Conservation (phyloP, 2,797 vertebrate genomes). For the Pipistrellus pipistrellus region DNA sequence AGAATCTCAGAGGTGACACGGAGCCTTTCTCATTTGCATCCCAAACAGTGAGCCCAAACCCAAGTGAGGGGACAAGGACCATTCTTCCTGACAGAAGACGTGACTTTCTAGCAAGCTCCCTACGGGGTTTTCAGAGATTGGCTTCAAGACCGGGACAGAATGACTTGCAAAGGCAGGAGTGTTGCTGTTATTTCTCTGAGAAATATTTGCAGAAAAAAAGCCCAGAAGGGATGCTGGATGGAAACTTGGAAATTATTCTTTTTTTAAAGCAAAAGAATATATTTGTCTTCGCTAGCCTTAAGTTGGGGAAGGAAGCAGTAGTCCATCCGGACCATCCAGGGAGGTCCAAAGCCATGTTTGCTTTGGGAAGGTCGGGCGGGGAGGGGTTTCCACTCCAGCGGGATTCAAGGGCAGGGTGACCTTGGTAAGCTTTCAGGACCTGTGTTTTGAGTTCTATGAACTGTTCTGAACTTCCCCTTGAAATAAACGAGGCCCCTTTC, state of each 20-base stretch:
- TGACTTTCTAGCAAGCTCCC: neutral
- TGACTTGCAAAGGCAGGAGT: rapidly evolving
- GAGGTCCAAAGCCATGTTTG: neutral
- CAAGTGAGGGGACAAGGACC: rapidly evolving
- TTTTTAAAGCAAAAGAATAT: neutral
- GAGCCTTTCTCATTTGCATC: neutral
- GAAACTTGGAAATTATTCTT: neutral
- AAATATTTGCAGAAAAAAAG: neutral
- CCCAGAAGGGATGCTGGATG: neutral
- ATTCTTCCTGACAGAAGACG: neutral
- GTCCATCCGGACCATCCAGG: neutral
- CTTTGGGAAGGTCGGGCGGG: neutral
- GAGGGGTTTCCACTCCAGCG: neutral
- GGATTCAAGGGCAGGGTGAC: neutral
- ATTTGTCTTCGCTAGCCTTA: neutral
- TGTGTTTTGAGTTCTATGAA: neutral
- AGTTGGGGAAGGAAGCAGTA: neutral
- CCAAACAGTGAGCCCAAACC: neutral
- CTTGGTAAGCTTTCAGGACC: neutral
- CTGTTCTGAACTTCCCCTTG: conserved; percentile 53
- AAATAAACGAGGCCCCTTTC: conserved; percentile 22
- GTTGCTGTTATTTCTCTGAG: neutral
- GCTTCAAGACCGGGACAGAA: neutral
- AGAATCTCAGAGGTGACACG: rapidly evolving
- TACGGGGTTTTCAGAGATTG: neutral